Percentiles rank a stretch among this genome's conserved stretches.
Evolutionary conservation across 2,888 invertebrate genomes (phyloP).

Genomic region (Cabera pusaria): DNA sequence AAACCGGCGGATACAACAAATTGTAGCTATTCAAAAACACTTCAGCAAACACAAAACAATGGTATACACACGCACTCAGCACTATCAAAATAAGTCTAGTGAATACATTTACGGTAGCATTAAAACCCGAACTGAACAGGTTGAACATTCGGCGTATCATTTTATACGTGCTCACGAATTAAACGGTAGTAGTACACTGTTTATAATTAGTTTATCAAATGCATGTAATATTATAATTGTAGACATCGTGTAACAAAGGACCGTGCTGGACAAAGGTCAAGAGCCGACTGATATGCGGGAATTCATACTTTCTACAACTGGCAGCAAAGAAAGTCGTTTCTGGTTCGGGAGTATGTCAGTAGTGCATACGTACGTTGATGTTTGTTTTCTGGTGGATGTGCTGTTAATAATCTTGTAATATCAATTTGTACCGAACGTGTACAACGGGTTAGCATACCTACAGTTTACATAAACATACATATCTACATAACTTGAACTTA

Average conservation of each 20-base stretch:
- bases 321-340: conserved; percentile 2
- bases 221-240: background rate
- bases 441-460: too few relatives aligned
- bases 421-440: too few relatives aligned
- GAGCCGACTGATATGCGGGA: conserved; percentile 1
- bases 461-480: too few relatives aligned
- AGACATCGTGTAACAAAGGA: conserved; percentile 10
- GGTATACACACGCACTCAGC: conserved; percentile 63
- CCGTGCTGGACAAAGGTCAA: conserved; percentile 10
- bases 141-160: conserved; percentile 46
- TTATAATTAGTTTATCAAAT: background rate
- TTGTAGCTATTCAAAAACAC: conserved; percentile 66
- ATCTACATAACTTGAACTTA: too few relatives aligned
- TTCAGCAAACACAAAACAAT: conserved; percentile 66
- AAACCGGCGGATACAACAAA: conserved; percentile 61
- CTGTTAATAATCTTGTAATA: too few relatives aligned
- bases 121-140: conserved; percentile 50
- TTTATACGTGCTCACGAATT: conserved; percentile 31
- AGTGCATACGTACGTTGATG: too few relatives aligned
- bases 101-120: conserved; percentile 49
- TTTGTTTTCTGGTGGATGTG: too few relatives aligned
- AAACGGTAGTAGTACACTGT: conserved; percentile 10
- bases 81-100: conserved; percentile 61
- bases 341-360: too few relatives aligned
- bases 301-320: conserved; percentile 1